Base-by-base conservation (phyloP, 2,888 invertebrate species). In the Schizaphis graminum region DNA sequence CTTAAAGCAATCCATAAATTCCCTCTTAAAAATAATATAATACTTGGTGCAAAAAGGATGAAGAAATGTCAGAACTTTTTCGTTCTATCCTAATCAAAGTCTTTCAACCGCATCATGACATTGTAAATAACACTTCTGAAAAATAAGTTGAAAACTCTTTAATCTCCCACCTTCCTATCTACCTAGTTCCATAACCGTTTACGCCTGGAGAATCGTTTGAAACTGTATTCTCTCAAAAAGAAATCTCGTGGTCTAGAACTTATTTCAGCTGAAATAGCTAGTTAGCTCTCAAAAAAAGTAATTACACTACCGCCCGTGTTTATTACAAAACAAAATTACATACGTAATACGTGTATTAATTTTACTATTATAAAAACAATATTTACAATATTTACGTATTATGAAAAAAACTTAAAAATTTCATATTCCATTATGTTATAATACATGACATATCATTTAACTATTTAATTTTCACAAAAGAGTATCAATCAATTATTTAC, bases 221-320 rank as follows among this genome's bases (percentile, higher is more conserved):
- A 88, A 47, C 24, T 13, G 47, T 88, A 53, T 53, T 26, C 44
- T 88, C 49, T n/a, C n/a, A 88, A 88, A 88, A 88, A 88, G 2
- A 44, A 44, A 87, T 87, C 53, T 47, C 2, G 10, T 87, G 49
- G 87, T 26, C n/a, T 26, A 7, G n/a, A 87, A 28, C 49, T 87
- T 47, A 87, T 87, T 26, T 49, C 87, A 5, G 87, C 56, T 10
- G 56, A 89, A 89, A 57, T 56, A 57, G 89, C 89, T 56, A 57
- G 57, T 3, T 57, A 89, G 56, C 41, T 89, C 24, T 35, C 89
- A 0, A 89, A 57, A 89, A 89, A 89, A 24, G 89, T 57, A 47
- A 47, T 47, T 11, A 47, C 47, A 47, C 10, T 44, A 44, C 3
- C 41, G 41, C 41, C 41, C 41, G 41, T 44, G 41, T 44, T 44